phyloP scores from a whole-genome alignment of 2,113 vertebrate genomes.

The Cichladusa arquata region DNA sequence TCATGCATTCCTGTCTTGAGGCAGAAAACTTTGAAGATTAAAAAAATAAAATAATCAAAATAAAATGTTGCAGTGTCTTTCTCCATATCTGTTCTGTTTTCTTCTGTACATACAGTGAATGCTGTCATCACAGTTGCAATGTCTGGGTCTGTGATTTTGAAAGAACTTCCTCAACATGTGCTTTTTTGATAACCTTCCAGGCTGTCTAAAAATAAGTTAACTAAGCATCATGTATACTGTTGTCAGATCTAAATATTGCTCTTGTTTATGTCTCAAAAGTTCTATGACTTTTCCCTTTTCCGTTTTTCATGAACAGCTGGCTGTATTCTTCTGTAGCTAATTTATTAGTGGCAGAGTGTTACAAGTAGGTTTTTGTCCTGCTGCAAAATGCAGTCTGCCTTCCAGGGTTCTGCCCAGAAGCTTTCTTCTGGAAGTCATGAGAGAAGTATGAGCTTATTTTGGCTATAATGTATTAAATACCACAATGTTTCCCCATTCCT shows the following conservation, averaged over 20 bases:
- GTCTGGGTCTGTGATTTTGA: background rate
- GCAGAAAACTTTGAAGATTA: constrained; percentile 91
- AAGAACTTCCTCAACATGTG: background rate
- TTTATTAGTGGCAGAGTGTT: background rate
- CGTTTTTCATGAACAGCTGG: background rate
- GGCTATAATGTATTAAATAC: background rate
- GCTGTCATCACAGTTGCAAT: background rate
- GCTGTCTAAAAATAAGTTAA: background rate
- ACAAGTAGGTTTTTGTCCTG: background rate
- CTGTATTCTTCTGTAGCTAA: background rate
- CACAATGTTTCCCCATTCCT: background rate
- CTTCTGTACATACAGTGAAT: background rate
- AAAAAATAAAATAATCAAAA: constrained; percentile 81
- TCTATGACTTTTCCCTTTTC: background rate
- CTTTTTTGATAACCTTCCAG: background rate
- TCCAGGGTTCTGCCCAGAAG: background rate
- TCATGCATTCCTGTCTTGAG: constrained; percentile 96
- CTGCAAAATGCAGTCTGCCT: background rate
- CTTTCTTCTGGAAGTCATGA: background rate
- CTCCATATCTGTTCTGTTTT: background rate
- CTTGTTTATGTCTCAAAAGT: background rate
- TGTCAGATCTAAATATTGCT: background rate
- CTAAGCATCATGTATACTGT: background rate
- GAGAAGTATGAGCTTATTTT: background rate
- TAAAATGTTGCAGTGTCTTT: constrained; percentile 49